Evolutionary conservation across 2,797 vertebrate species (phyloP).

Genomic region (Ctenopoma kingsleyae): DNA sequence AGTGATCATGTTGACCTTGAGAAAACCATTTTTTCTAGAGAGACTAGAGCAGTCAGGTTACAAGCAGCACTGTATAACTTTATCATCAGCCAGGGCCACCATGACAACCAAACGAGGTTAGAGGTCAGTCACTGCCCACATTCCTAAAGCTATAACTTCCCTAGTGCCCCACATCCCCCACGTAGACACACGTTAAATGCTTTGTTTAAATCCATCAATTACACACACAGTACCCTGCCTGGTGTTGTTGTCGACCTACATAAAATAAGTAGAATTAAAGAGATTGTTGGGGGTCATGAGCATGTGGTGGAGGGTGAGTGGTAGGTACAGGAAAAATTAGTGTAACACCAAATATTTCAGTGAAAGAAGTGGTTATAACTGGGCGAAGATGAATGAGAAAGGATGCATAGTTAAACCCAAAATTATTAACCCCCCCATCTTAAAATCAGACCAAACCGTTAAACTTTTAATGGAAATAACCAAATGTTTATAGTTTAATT

Average conservation of each 20-base stretch:
- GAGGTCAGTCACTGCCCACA: conserved; percentile 58
- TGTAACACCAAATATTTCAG: background rate
- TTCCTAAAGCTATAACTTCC: conserved; percentile 53
- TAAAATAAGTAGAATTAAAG: conserved; percentile 36
- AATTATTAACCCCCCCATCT: too few relatives aligned
- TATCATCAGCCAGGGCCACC: conserved; percentile 44
- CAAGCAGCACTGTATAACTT: conserved; percentile 51
- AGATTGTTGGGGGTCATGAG: background rate
- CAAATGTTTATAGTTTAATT: too few relatives aligned
- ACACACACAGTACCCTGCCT: conserved; percentile 10
- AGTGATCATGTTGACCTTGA: background rate
- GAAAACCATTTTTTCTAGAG: background rate
- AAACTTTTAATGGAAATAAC: too few relatives aligned
- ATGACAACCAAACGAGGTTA: conserved; percentile 53
- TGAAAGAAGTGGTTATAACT: background rate
- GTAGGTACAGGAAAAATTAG: background rate
- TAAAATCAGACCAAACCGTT: too few relatives aligned
- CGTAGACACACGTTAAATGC: conserved; percentile 29
- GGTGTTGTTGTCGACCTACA: conserved; percentile 42
- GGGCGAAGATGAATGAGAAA: background rate
- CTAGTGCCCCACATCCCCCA: conserved; percentile 16
- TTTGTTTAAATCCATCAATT: conserved; percentile 42
- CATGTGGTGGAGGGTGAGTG: background rate
- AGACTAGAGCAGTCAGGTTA: conserved; percentile 17
- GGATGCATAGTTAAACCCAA: too few relatives aligned